These are phyloP conservation scores for Poeciliopsis turneri DNA, from an alignment of 2,797 vertebrate species.

Conservation along the genomic window DNA sequence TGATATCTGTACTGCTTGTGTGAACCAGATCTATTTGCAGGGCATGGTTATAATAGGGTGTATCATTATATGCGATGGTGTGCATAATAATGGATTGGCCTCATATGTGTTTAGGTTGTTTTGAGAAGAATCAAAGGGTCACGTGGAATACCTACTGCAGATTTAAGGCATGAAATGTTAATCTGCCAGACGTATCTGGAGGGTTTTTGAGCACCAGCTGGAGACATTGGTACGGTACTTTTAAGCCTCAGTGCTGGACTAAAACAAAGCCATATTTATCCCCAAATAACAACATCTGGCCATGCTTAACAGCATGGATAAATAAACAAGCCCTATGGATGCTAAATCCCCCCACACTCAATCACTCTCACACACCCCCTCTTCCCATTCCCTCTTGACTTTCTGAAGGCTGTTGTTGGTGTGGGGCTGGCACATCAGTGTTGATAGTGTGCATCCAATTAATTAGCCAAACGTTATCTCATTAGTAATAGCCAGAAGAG, in stretches of 20 bases:
- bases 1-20: conserved; percentile 25
- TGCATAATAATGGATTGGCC: conserved; percentile 32
- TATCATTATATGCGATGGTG: conserved; percentile 28
- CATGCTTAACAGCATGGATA: conserved; percentile 73
- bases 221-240: conserved; percentile 46
- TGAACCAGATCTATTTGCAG: conserved; percentile 21
- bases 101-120: conserved; percentile 32
- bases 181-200: conserved; percentile 58
- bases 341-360: conserved; percentile 58
- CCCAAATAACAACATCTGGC: conserved; percentile 78
- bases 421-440: conserved; percentile 59
- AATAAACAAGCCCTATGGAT: conserved; percentile 76
- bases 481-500: conserved; percentile 71
- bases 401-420: conserved; percentile 63
- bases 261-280: conserved; percentile 75
- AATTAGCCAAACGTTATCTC: conserved; percentile 71
- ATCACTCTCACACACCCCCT: conserved; percentile 58
- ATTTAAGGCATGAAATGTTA: conserved; percentile 36
- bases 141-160: conserved; percentile 38
- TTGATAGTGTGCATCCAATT: conserved; percentile 68
- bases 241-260: conserved; percentile 59
- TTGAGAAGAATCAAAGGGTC: conserved; percentile 42
- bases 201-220: conserved; percentile 69
- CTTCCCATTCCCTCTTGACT: conserved; percentile 49
- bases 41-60: conserved; percentile 24